These are phyloP conservation scores for Porites rus DNA, from an alignment of 92 coral and sea anemone genomes.

Conservation along the genomic window DNA sequence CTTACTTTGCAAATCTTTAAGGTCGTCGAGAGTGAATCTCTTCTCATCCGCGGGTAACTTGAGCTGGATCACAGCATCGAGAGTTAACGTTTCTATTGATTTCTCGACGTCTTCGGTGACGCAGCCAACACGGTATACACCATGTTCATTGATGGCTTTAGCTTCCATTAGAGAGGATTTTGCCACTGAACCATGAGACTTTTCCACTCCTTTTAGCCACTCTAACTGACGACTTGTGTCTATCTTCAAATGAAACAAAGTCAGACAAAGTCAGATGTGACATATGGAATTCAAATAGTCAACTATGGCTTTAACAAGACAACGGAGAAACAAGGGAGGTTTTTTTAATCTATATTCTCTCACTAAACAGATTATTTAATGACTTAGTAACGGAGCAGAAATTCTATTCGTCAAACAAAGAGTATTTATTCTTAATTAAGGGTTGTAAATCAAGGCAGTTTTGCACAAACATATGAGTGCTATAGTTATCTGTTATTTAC, in stretches of 20 bases:
- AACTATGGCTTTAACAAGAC: no score
- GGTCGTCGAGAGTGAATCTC: slow-evolving; percentile 72
- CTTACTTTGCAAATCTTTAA: slow-evolving; percentile 93
- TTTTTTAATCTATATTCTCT: no score
- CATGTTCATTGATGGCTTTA: slow-evolving; percentile 73
- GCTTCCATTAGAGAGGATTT: slow-evolving; percentile 83
- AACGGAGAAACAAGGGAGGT: no score
- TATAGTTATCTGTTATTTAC: no score
- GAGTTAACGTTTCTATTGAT: slow-evolving; percentile 10
- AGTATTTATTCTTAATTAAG: no score
- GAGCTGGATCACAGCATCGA: slow-evolving; percentile 54
- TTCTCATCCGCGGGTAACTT: slow-evolving; percentile 48
- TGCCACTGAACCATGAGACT: slow-evolving; percentile 86
- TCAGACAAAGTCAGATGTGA: no score
- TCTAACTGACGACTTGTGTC: slow-evolving; percentile 69
- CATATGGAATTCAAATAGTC: no score
- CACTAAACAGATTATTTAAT: no score
- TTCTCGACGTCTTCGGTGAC: slow-evolving; percentile 23
- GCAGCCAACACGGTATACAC: slow-evolving; percentile 72
- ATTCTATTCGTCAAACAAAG: no score
- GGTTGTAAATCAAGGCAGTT: no score
- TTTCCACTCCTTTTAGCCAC: slow-evolving; percentile 81
- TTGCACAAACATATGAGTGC: no score
- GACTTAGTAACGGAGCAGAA: no score
- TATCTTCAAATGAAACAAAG: slow-evolving; percentile 28